A percentile compares a stretch with the other conserved stretches of the same genome.
Evolutionary conservation across 2,113 vertebrate species (phyloP).

Genomic region (Sprattus sprattus): DNA sequence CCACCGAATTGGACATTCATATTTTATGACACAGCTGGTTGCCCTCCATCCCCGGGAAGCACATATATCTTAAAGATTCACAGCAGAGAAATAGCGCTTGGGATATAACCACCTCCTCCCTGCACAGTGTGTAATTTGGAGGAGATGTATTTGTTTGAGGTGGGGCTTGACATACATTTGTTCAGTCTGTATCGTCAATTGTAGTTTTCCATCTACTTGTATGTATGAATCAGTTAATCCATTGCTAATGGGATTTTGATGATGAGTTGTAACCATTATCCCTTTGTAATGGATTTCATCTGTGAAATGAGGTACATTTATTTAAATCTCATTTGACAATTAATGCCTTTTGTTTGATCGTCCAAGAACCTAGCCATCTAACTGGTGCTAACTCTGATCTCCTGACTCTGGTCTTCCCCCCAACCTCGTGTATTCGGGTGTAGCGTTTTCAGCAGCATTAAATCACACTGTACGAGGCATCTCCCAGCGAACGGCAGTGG

Average conservation of each 20-base stretch:
- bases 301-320: conserved; percentile 9
- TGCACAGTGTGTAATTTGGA: not conserved
- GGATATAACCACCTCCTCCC: not conserved
- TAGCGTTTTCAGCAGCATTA: not conserved
- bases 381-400: not conserved
- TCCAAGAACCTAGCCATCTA: not conserved
- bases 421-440: not conserved
- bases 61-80: conserved; percentile 14
- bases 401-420: not conserved
- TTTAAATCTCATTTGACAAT: conserved; percentile 1
- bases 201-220: not conserved
- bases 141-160: conserved; percentile 12
- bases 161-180: conserved; percentile 3
- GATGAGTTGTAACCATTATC: not conserved
- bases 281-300: not conserved
- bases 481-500: not conserved
- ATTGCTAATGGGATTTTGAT: not conserved
- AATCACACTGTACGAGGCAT: not conserved
- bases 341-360: not conserved
- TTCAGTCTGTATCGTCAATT: not conserved
- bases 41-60: conserved; percentile 14
- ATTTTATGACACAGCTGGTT: conserved; percentile 47
- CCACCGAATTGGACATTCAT: conserved; percentile 40
- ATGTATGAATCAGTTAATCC: not conserved
- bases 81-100: not conserved